Percentiles rank a stretch among this genome's conserved stretches.
Evolutionary conservation across 2,888 invertebrate genomes (phyloP).

Genomic region (Nymphalis c-album): DNA sequence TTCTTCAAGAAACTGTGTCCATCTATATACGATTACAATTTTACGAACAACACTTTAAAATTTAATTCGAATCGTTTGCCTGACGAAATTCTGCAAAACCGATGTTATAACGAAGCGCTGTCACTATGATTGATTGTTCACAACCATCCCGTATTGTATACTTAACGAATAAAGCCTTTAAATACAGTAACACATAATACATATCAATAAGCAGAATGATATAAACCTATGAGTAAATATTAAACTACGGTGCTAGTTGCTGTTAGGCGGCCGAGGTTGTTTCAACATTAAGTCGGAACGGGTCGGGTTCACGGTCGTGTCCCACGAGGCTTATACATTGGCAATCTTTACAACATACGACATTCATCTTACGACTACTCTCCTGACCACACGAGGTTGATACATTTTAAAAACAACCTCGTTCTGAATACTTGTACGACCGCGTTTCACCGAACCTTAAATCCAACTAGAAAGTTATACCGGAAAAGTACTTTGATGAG

Average conservation of each 20-base stretch:
- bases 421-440: conserved; percentile 40
- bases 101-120: conserved; percentile 24
- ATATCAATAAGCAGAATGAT: conserved; percentile 32
- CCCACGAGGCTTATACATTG: conserved; percentile 36
- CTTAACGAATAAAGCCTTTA: conserved; percentile 41
- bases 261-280: conserved; percentile 61
- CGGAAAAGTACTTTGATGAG: conserved; percentile 35
- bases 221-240: conserved; percentile 29
- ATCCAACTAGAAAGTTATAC: conserved; percentile 40
- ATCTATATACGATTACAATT: not conserved
- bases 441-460: conserved; percentile 39
- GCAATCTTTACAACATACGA: conserved; percentile 53
- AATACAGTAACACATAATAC: conserved; percentile 34
- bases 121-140: conserved; percentile 37
- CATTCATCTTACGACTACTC: conserved; percentile 60
- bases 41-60: not conserved
- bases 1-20: not conserved
- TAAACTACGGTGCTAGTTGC: conserved; percentile 30
- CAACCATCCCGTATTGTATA: conserved; percentile 39
- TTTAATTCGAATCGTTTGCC: conserved; percentile 14
- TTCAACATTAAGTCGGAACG: conserved; percentile 46
- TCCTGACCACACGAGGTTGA: conserved; percentile 45
- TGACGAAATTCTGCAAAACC: conserved; percentile 17
- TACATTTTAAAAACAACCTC: conserved; percentile 36
- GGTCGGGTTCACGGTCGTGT: conserved; percentile 39